These are phyloP conservation scores for Nebria salina DNA, from an alignment of 2,888 invertebrate species.

Conservation along the genomic window DNA sequence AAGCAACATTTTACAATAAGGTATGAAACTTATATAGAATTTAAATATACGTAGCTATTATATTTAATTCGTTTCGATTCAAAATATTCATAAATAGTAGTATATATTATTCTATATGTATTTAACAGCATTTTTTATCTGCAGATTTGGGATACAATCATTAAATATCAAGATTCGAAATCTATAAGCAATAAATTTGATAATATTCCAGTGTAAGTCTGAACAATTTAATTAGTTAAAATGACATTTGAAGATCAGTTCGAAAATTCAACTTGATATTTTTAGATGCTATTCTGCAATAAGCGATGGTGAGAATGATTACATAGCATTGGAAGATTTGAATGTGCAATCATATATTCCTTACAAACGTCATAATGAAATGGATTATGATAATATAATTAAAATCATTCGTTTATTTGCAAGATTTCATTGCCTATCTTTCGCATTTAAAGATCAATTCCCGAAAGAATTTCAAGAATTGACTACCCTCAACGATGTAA, in stretches of 20 bases:
- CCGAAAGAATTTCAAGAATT: conserved; percentile 57
- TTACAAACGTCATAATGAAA: conserved; percentile 54
- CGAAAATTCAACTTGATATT: conserved; percentile 24
- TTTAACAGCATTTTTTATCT: conserved; percentile 39
- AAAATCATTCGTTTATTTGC: conserved; percentile 60
- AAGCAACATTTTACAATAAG: conserved; percentile 72
- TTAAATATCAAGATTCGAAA: conserved; percentile 59
- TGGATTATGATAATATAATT: conserved; percentile 56
- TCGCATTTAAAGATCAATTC: conserved; percentile 61
- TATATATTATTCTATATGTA: not conserved
- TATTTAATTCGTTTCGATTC: too few species aligned
- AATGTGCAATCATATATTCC: conserved; percentile 57
- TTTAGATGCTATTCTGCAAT: conserved; percentile 57
- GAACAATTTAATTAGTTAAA: not conserved
- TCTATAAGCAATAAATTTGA: conserved; percentile 51
- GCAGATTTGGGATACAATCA: conserved; percentile 62
- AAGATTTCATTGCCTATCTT: conserved; percentile 62
- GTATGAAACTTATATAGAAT: conserved; percentile 50
- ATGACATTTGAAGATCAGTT: not conserved
- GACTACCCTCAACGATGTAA: conserved; percentile 54
- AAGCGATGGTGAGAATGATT: conserved; percentile 62
- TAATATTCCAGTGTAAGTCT: conserved; percentile 54
- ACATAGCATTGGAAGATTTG: conserved; percentile 61
- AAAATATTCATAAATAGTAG: too few species aligned
- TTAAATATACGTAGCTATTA: too few species aligned